Conservation (phyloP, 2,888 invertebrate species). For the Chymomyza fuscimana region DNA sequence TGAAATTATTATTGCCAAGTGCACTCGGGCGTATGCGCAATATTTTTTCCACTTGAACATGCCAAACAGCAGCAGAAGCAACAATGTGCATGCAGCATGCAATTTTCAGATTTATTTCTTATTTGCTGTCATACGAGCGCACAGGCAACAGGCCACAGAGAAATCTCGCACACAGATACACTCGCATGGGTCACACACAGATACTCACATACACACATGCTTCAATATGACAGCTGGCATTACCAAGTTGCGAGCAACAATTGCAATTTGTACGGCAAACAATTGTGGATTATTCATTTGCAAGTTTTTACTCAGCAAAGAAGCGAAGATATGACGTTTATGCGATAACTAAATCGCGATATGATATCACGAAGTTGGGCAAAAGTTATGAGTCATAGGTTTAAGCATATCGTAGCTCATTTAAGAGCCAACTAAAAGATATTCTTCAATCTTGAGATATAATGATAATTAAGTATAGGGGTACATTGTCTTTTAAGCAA, state of each 20-base stretch:
- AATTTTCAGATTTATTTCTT: slow-evolving; percentile 7
- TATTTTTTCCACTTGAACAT: slow-evolving; percentile 69
- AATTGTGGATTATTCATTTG: slow-evolving; percentile 68
- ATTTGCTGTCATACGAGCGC: not conserved
- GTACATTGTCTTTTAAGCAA: too few relatives aligned
- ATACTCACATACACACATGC: not conserved
- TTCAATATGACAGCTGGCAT: slow-evolving; percentile 22
- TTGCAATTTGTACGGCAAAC: slow-evolving; percentile 66
- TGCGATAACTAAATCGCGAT: not conserved
- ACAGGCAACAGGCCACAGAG: not conserved
- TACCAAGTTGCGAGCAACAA: slow-evolving; percentile 53
- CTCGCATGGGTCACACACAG: not conserved
- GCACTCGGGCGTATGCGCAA: slow-evolving; percentile 74
- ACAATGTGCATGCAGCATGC: not conserved
- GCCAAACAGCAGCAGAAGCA: slow-evolving; percentile 17
- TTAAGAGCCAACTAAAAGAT: too few relatives aligned
- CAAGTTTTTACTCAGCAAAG: slow-evolving; percentile 47
- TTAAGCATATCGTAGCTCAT: too few relatives aligned
- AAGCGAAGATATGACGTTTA: not conserved
- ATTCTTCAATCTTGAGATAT: too few relatives aligned
- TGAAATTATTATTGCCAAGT: slow-evolving; percentile 71
- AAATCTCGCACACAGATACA: not conserved
- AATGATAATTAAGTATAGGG: too few relatives aligned
- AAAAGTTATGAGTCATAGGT: not conserved
- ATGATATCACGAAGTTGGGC: not conserved